Percentiles rank a stretch among this genome's conserved stretches.
Conservation (phyloP, 2,888 invertebrate species). For the Nymphalis polychloros region DNA sequence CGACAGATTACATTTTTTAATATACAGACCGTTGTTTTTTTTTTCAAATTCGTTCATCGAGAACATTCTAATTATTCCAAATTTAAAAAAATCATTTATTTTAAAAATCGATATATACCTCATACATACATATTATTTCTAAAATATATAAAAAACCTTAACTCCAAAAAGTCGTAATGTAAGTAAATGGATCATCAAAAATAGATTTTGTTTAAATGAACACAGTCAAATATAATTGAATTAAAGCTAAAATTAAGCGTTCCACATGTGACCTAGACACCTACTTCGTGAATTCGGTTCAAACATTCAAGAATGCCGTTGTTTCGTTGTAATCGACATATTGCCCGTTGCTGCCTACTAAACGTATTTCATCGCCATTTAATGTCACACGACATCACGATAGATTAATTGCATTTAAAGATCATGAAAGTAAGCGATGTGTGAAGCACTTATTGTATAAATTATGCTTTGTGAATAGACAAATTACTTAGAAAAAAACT, state of each 20-base stretch:
- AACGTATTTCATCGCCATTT: conserved; percentile 8
- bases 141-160: no score
- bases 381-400: neutral
- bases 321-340: conserved; percentile 25
- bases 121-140: no score
- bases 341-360: neutral
- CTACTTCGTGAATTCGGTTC: conserved; percentile 34
- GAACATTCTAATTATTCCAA: no score
- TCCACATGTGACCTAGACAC: conserved; percentile 40
- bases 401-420: neutral
- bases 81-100: no score
- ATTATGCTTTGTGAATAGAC: neutral
- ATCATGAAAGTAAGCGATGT: neutral
- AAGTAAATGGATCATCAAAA: no score
- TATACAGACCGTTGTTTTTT: no score
- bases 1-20: no score
- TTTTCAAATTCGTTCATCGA: no score
- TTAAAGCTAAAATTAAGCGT: conserved; percentile 24
- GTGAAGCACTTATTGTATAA: neutral
- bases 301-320: conserved; percentile 31
- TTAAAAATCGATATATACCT: no score
- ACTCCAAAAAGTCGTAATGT: no score
- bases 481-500: no score
- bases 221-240: conserved; percentile 13
- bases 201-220: neutral